phyloP scores from a whole-genome alignment of 1,140 invertebrate genomes.

The Saccostrea cuccullata region DNA sequence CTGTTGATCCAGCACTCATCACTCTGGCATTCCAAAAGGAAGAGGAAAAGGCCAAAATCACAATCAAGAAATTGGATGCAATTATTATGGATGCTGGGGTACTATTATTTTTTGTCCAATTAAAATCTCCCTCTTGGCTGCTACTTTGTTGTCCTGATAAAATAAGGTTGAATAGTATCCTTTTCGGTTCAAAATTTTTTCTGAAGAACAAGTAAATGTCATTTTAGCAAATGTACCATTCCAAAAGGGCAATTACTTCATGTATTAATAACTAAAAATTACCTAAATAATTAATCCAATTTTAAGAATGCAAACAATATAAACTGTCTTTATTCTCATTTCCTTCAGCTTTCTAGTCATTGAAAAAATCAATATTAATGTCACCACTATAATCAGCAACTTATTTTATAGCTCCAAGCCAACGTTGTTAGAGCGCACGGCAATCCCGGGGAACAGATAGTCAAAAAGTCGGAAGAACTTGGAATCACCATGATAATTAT shows the following conservation, averaged over 20 bases:
- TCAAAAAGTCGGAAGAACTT: background rate
- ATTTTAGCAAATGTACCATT: too few species aligned
- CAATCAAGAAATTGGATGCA: conserved; percentile 13
- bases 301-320: too few species aligned
- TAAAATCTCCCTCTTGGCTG: background rate
- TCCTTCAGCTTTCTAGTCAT: too few species aligned
- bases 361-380: too few species aligned
- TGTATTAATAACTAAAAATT: too few species aligned
- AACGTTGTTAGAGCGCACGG: conserved; percentile 13
- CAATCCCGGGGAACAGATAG: background rate
- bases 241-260: too few species aligned
- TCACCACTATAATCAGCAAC: background rate
- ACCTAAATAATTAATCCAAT: too few species aligned
- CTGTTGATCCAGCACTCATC: background rate
- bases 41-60: conserved; percentile 11
- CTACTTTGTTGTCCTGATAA: too few species aligned
- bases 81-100: conserved; percentile 13
- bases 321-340: too few species aligned
- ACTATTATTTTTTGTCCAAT: background rate
- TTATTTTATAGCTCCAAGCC: background rate
- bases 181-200: too few species aligned
- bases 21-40: background rate
- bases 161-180: too few species aligned
- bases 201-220: too few species aligned
- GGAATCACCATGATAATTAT: conserved; percentile 71